A percentile compares a stretch with the other conserved stretches of the same genome.
Conservation (phyloP, 2,888 invertebrate species). For the Physocephala rufipes region DNA sequence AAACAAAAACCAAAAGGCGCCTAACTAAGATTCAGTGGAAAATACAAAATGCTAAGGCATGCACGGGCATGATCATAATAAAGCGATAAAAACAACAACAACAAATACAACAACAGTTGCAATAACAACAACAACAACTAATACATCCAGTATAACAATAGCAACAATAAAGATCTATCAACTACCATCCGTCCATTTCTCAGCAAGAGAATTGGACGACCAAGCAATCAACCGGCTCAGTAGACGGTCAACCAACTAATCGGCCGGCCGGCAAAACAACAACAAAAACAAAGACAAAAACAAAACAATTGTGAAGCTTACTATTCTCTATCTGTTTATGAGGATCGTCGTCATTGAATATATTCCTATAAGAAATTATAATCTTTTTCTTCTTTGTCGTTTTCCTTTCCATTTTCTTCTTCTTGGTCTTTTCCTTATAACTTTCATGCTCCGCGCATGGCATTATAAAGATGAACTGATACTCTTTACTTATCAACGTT, state of each 20-base stretch:
- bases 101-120: slow-evolving; percentile 1
- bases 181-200: not conserved
- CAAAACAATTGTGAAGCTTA: no score
- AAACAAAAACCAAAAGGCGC: no score
- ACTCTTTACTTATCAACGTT: slow-evolving; percentile 8
- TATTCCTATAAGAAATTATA: slow-evolving; percentile 49
- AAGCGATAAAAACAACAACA: not conserved
- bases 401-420: not conserved
- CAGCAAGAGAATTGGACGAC: not conserved
- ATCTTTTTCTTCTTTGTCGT: not conserved
- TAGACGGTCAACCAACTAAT: slow-evolving; percentile 35
- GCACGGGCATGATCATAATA: not conserved
- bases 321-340: slow-evolving; percentile 54
- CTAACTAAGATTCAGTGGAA: no score
- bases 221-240: slow-evolving; percentile 16
- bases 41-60: no score
- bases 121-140: not conserved
- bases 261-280: slow-evolving; percentile 44
- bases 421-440: not conserved
- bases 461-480: not conserved
- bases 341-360: slow-evolving; percentile 49
- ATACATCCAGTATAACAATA: not conserved
- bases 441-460: not conserved
- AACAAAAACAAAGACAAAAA: not conserved
- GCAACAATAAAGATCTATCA: not conserved